Evolutionary conservation across 2,797 vertebrate species (phyloP).

Genomic region (Mallotus villosus): DNA sequence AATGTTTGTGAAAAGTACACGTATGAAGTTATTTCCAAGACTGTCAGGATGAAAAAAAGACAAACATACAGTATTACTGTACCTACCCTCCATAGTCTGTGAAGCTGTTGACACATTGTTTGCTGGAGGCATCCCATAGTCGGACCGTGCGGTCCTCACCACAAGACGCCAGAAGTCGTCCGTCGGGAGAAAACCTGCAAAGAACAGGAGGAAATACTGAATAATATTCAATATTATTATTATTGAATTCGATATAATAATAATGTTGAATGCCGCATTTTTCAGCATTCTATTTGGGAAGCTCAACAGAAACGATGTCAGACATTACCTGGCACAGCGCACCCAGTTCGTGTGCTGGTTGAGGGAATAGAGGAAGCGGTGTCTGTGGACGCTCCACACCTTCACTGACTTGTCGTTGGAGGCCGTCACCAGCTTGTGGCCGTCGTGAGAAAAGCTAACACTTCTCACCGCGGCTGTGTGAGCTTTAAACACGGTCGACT

Average conservation of each 20-base stretch:
- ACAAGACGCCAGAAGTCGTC: conserved; percentile 87
- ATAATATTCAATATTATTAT: background rate
- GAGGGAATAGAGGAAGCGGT: conserved; percentile 83
- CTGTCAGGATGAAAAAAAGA: background rate
- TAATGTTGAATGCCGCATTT: background rate
- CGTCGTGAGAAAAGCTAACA: conserved; percentile 86
- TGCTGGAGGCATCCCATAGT: conserved; percentile 89
- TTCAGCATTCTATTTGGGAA: background rate
- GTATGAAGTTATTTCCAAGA: background rate
- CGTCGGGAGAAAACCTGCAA: conserved; percentile 90
- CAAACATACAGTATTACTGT: background rate
- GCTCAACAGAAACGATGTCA: background rate
- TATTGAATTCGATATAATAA: no score
- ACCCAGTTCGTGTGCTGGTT: conserved; percentile 91
- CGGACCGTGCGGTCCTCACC: conserved; percentile 89
- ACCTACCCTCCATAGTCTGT: conserved; percentile 83
- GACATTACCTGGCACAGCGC: conserved; percentile 85
- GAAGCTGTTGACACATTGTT: conserved; percentile 86
- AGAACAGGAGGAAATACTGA: conserved; percentile 1
- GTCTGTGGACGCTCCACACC: conserved; percentile 85
- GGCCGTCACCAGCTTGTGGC: conserved; percentile 83
- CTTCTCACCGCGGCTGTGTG: conserved; percentile 87
- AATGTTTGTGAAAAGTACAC: background rate
- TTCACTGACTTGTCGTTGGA: conserved; percentile 94
- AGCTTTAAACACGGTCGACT: conserved; percentile 85